These are phyloP conservation scores for Lipophrys pholis DNA, from an alignment of 2,113 vertebrate genomes.

Conservation along the genomic window DNA sequence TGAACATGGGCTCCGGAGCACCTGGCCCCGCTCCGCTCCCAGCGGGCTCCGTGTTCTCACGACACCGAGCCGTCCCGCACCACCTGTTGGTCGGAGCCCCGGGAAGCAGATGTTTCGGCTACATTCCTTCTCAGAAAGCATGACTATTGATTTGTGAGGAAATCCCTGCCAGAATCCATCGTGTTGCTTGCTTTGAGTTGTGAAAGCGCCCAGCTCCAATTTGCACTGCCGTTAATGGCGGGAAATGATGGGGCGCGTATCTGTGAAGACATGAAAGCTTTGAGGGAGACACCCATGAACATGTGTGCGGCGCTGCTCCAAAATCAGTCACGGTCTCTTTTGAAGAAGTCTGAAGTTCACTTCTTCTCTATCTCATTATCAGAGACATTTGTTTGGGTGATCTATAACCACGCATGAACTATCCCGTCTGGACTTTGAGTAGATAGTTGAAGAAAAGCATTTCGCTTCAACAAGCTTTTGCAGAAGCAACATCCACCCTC, in stretches of 20 bases:
- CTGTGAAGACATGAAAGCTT: slow-evolving; percentile 4
- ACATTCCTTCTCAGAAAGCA: slow-evolving; percentile 65
- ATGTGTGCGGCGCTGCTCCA: background rate
- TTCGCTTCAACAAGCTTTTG: too few species aligned
- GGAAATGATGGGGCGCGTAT: too few species aligned
- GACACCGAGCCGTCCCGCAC: slow-evolving; percentile 61
- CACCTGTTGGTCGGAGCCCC: slow-evolving; percentile 77
- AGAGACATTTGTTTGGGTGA: slow-evolving; percentile 15
- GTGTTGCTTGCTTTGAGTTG: slow-evolving; percentile 60
- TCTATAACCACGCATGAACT: too few species aligned
- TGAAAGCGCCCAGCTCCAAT: slow-evolving; percentile 30
- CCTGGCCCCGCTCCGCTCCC: slow-evolving; percentile 68
- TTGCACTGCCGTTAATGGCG: slow-evolving; percentile 10
- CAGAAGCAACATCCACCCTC: too few species aligned
- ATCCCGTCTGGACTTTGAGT: too few species aligned
- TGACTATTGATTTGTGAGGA: slow-evolving; percentile 78
- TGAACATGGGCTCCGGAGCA: slow-evolving; percentile 67
- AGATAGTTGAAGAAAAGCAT: too few species aligned
- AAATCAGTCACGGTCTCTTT: slow-evolving; percentile 5
- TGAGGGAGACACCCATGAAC: background rate
- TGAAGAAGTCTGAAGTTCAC: slow-evolving; percentile 4
- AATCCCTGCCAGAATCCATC: slow-evolving; percentile 71
- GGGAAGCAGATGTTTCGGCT: slow-evolving; percentile 76
- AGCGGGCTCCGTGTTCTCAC: slow-evolving; percentile 76
- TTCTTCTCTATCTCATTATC: slow-evolving; percentile 8